Evolutionary conservation across 2,888 invertebrate species (phyloP).

Genomic region (Myopa testacea): DNA sequence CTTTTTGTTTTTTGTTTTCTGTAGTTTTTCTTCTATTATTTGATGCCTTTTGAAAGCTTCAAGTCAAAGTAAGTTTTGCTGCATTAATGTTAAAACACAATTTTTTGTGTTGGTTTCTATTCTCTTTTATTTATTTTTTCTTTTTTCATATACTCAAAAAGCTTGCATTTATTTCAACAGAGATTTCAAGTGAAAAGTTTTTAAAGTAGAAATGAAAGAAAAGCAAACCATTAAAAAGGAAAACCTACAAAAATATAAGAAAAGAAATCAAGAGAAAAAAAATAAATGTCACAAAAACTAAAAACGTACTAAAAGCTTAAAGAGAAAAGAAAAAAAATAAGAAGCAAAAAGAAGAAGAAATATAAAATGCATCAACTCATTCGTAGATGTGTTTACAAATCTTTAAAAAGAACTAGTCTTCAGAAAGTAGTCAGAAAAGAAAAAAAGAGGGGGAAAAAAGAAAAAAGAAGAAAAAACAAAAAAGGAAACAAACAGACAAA

Average conservation of each 20-base stretch:
- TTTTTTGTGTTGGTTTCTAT: too few relatives aligned
- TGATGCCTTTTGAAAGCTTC: slow-evolving; percentile 7
- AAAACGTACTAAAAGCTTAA: background rate
- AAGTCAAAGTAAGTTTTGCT: background rate
- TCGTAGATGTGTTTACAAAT: too few relatives aligned
- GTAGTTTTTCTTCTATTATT: background rate
- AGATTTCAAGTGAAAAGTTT: background rate
- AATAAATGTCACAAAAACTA: background rate
- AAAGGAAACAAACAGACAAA: too few relatives aligned
- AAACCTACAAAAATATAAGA: background rate
- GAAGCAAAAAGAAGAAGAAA: background rate
- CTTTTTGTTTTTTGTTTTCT: background rate
- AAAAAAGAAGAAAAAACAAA: too few relatives aligned
- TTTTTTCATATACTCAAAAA: background rate
- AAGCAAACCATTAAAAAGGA: background rate
- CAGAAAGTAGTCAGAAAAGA: too few relatives aligned
- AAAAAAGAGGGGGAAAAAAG: too few relatives aligned
- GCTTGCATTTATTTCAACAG: slow-evolving; percentile 2
- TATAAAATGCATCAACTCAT: too few relatives aligned
- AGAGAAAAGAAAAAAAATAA: background rate
- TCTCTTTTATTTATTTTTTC: background rate
- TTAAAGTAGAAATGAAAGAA: background rate
- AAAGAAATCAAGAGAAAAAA: background rate
- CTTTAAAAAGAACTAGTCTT: too few relatives aligned
- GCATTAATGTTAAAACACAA: background rate